Base-by-base conservation (phyloP, 2,113 vertebrate genomes). In the Archilochus colubris region DNA sequence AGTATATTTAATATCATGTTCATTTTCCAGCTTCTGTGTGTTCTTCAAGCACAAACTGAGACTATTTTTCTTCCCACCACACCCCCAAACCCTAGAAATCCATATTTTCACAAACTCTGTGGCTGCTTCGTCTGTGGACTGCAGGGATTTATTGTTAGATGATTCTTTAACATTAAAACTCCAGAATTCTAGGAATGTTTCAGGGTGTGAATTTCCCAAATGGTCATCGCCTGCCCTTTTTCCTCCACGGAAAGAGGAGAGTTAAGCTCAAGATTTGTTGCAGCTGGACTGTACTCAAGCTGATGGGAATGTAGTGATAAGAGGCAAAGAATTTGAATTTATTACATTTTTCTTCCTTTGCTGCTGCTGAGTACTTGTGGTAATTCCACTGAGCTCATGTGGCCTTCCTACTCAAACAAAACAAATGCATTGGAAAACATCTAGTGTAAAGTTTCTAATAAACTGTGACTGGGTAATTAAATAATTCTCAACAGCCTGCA, bases 271-370 rank as follows among this genome's bases (percentile, higher is more conserved):
- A 70, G 97, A 97, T 94, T 91, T 94, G 74, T 74, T 96, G 93
- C 93, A 84, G 96, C 97, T 96, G 96, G 94, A 82, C 84, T 96
- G 86, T 88, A 81, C 91, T 91, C 94, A 86, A 66, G 66, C 95
- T 80, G 96, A 97, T 95, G 95, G 97, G 95, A 97, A 97, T 92
- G 95, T 31, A 86, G 87, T 62, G 96, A 97, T 96, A 95, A 97
- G 95, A 93, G 54, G 73, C 55, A 57, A 96, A 96, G 89, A 97
- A 97, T 92, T 91, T 94, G 78, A 88, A 94, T 96, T 89, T 95
- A 87, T 96, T 88, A 63, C 66, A 64, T 90, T 94, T 96, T 79
- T 92, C 81, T 88, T 93, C 86, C 83, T 86, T 94, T 91, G 64
- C 57, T 83, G 67, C 68, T 84, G 86, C 95, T 91, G 95, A 96